Evolutionary conservation across 2,888 invertebrate species (phyloP).

Genomic region (Plebejus anna): DNA sequence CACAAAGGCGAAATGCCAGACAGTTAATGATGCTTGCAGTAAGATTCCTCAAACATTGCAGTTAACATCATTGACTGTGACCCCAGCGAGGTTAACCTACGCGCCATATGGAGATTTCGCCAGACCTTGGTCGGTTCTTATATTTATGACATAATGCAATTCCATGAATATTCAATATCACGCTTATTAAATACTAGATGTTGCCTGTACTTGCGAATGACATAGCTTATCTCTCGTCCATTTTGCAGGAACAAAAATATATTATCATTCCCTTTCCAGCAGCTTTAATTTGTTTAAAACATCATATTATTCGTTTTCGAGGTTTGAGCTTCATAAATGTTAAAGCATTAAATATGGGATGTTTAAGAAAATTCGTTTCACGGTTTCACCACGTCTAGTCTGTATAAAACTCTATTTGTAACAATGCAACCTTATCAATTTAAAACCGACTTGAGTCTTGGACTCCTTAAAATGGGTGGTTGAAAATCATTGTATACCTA

Average conservation of each 20-base stretch:
- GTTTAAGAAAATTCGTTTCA: background rate
- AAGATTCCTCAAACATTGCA: background rate
- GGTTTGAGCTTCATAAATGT: too few species aligned
- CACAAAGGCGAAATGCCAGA: too few species aligned
- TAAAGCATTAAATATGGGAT: too few species aligned
- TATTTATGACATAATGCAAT: constrained; percentile 14
- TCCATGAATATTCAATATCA: too few species aligned
- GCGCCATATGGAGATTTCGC: constrained; percentile 1
- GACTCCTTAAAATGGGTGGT: background rate
- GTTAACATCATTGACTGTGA: constrained; percentile 1
- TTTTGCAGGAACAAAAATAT: too few species aligned
- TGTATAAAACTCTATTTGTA: background rate
- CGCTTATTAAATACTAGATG: background rate
- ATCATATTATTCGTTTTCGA: too few species aligned
- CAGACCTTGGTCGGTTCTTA: constrained; percentile 2
- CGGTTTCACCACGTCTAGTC: background rate
- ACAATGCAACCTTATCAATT: background rate
- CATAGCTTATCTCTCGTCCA: background rate
- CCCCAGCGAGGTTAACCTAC: constrained; percentile 9
- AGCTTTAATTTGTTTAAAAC: too few species aligned
- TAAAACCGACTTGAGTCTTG: background rate
- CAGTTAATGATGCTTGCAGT: too few species aligned
- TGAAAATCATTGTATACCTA: constrained; percentile 12
- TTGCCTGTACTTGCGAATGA: too few species aligned
- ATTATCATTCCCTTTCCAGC: too few species aligned